A percentile compares a stretch with the other conserved stretches of the same genome.
phyloP scores from a whole-genome alignment of 1,140 invertebrate genomes.

The Caerostris extrusa region DNA sequence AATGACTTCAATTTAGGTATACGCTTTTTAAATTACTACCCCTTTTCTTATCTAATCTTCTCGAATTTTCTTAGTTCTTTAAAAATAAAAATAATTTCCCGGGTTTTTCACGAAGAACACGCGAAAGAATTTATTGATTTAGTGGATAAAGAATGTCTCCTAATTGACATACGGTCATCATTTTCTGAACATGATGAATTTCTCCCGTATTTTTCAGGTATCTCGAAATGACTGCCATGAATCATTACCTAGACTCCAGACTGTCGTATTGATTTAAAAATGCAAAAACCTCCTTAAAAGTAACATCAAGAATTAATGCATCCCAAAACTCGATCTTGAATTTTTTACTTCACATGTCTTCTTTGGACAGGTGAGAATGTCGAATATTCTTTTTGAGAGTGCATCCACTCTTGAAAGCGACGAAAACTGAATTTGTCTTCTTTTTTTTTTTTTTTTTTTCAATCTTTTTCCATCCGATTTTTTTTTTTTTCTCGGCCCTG shows the following conservation, averaged over 20 bases:
- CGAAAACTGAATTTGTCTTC: too few relatives aligned
- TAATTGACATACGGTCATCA: background rate
- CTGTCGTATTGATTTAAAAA: background rate
- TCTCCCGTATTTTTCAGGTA: background rate
- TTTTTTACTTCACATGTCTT: constrained; percentile 20
- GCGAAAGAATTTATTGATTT: background rate
- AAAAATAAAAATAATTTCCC: background rate
- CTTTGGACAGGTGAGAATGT: background rate
- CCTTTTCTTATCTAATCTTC: background rate
- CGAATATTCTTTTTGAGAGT: background rate
- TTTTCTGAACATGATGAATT: background rate
- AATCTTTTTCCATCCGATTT: background rate
- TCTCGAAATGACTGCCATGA: background rate
- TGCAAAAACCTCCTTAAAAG: background rate
- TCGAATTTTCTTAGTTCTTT: too few relatives aligned
- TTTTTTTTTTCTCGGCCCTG: background rate
- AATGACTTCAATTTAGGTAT: background rate
- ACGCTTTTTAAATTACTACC: background rate
- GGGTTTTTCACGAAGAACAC: background rate
- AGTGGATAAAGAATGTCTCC: background rate
- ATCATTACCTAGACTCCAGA: background rate
- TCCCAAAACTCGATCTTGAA: constrained; percentile 13
- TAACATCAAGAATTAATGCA: background rate
- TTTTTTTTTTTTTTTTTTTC: too few relatives aligned
- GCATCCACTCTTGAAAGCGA: constrained; percentile 12